These are phyloP conservation scores for Loris lydekkerianus DNA, from an alignment of 2,797 vertebrate species.

Conservation along the genomic window DNA sequence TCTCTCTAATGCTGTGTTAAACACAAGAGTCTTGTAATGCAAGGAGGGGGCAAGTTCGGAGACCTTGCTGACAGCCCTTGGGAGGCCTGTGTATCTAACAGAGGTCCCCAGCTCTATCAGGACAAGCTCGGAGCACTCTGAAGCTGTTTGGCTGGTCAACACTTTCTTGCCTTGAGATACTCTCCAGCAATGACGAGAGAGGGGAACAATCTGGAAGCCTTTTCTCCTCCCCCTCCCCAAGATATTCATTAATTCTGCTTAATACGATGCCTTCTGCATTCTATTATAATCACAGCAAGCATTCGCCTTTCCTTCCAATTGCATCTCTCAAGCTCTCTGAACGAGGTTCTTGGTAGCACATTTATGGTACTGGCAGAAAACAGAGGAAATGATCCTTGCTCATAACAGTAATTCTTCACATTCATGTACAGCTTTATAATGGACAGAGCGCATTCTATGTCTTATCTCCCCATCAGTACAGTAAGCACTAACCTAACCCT, in stretches of 20 bases:
- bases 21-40: not conserved
- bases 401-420: slow-evolving; percentile 1
- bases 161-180: not conserved
- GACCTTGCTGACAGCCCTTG: not conserved
- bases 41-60: not conserved
- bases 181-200: not conserved
- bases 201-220: not conserved
- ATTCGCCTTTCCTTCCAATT: not conserved
- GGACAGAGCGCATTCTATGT: not conserved
- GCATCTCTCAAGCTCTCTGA: slow-evolving; percentile 14
- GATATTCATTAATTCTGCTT: slow-evolving; percentile 14
- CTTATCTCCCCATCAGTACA: not conserved
- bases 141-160: not conserved
- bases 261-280: no score
- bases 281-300: not conserved
- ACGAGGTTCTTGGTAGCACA: not conserved
- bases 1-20: not conserved
- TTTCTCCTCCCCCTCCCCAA: not conserved
- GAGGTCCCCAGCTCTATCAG: not conserved
- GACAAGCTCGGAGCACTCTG: not conserved
- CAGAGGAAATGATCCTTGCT: slow-evolving; percentile 50
- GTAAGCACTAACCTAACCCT: not conserved
- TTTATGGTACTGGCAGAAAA: not conserved
- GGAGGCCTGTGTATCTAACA: not conserved
- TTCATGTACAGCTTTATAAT: not conserved